Conservation (phyloP, 2,888 invertebrate species). For the Acanthococcus lagerstroemiae region DNA sequence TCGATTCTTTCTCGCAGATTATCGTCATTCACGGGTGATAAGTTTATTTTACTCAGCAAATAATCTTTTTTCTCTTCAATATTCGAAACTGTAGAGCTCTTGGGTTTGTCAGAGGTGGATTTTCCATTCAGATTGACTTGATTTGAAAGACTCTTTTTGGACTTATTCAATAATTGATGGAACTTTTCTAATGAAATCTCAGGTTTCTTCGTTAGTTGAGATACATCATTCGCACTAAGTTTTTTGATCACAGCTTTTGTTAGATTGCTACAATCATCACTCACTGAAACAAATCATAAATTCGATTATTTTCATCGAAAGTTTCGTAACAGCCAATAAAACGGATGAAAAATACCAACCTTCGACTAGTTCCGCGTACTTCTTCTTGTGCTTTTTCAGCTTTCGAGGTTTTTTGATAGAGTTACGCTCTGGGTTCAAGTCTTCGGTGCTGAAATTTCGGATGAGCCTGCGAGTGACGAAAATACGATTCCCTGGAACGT, state of each 20-base stretch:
- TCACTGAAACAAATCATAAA: background rate
- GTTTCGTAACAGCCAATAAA: background rate
- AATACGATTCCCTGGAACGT: too few relatives aligned
- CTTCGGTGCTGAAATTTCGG: too few relatives aligned
- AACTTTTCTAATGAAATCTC: background rate
- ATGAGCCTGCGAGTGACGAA: too few relatives aligned
- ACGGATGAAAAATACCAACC: background rate
- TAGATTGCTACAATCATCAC: background rate
- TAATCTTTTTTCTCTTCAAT: too few relatives aligned
- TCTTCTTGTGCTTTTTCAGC: conserved; percentile 15
- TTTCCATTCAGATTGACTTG: background rate
- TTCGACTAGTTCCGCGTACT: conserved; percentile 9
- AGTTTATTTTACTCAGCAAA: too few relatives aligned
- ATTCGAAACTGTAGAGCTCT: too few relatives aligned
- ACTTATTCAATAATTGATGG: background rate
- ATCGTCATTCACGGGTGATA: background rate
- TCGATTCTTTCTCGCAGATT: background rate
- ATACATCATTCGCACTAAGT: background rate
- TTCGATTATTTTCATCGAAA: background rate
- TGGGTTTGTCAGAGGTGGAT: too few relatives aligned
- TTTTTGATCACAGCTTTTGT: conserved; percentile 13
- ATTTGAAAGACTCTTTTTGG: background rate
- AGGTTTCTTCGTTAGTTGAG: conserved; percentile 5
- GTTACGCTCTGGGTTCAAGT: too few relatives aligned
- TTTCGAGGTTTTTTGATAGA: too few relatives aligned